Conservation (phyloP, 1,140 invertebrate genomes). For the Drosophila trapezifrons region DNA sequence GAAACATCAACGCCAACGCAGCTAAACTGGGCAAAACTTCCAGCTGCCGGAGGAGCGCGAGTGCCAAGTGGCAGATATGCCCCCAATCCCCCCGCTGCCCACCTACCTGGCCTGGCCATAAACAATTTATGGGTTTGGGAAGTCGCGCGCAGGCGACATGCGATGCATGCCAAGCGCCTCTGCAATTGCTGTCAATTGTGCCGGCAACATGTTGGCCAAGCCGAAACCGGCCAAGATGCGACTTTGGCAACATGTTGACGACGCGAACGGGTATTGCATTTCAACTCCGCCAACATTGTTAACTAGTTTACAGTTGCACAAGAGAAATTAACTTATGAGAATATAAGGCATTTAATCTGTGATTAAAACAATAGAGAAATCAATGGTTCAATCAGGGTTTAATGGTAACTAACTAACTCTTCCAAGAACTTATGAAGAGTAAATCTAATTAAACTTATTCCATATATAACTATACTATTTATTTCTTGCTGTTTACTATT, state of each 20-base stretch:
- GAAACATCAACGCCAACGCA: slow-evolving; percentile 78
- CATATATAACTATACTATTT: no score
- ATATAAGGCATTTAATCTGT: no score
- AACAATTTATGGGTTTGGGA: slow-evolving; percentile 80
- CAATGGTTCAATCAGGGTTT: no score
- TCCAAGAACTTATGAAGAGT: no score
- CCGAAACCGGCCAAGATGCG: slow-evolving; percentile 6
- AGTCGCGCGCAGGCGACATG: slow-evolving; percentile 61
- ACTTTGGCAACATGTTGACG: slow-evolving; percentile 36
- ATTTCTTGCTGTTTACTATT: neutral
- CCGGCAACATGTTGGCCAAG: slow-evolving; percentile 47
- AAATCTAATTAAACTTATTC: no score
- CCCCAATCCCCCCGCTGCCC: slow-evolving; percentile 18
- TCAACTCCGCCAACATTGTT: slow-evolving; percentile 57
- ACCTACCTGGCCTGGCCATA: slow-evolving; percentile 57
- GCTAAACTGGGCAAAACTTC: slow-evolving; percentile 36
- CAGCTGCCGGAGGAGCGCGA: slow-evolving; percentile 44
- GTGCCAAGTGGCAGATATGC: slow-evolving; percentile 57
- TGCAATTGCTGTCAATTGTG: slow-evolving; percentile 76
- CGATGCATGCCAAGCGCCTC: slow-evolving; percentile 77
- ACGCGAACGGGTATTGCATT: slow-evolving; percentile 48
- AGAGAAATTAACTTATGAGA: no score
- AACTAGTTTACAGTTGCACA: slow-evolving; percentile 52
- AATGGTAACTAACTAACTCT: no score
- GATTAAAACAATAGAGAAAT: no score